Base-by-base conservation (phyloP, 2,888 invertebrate genomes). In the Tipula helvola region DNA sequence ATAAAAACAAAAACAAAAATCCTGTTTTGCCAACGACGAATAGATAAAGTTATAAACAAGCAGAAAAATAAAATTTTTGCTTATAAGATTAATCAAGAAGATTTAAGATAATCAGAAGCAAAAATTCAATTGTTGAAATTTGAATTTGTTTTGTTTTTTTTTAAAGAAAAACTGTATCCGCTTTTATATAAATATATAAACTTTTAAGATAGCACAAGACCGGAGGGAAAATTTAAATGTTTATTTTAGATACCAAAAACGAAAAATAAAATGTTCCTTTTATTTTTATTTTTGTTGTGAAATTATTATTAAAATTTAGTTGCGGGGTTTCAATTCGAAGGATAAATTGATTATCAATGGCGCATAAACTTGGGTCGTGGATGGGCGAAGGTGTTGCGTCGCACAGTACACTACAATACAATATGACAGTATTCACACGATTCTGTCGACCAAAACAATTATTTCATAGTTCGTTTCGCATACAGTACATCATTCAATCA, bases 41-140 rank as follows among this genome's bases (percentile, higher is more conserved):
- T 71, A 28, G 52, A 57, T 57, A 57, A 57, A 57, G 16, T 57
- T 57, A 57, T 57, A 57, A 57, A 57, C 71, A 71, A 57, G 71
- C 28, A 71, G 28, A 71, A 28, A 71, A 71, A 57, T 57, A 57
- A 71, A 71, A 28, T 71, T 71, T 28, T 71, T 71, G 28, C 28
- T 71, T 71, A 71, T 71, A 71, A 71, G 71, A 71, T 71, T 71
- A 71, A 71, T 71, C 71, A 71, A 71, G 71, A 71, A 71, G 71
- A 71, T 71, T 71, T 71, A 71, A 71, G 71, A 71, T 71, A 71
- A 71, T 71, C 71, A 71, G 71, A 71, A 71, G 71, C 18, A 71
- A 71, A 71, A 71, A 71, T 71, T 71, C 71, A 71, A 71, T 71
- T 71, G 71, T 71, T 71, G 71, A 71, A 71, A 71, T 71, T 71